Evolutionary conservation across 2,797 vertebrate genomes (phyloP).

Genomic region (Alosa sapidissima): DNA sequence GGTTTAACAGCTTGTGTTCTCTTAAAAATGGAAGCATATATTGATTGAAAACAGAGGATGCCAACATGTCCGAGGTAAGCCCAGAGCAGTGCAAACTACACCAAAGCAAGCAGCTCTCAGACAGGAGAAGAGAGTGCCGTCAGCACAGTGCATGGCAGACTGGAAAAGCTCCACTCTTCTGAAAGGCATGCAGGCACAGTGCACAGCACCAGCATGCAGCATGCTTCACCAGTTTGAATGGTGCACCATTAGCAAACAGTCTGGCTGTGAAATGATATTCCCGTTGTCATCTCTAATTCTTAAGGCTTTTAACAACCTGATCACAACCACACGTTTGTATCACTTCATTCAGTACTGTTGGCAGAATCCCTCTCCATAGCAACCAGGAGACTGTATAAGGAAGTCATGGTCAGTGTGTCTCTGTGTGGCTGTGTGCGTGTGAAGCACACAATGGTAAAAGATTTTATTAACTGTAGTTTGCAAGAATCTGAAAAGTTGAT

Average conservation of each 20-base stretch:
- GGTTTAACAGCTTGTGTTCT: not conserved
- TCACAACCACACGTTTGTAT: conserved; percentile 50
- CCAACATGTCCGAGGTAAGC: not conserved
- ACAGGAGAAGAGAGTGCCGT: not conserved
- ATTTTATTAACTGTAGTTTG: not conserved
- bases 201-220: not conserved
- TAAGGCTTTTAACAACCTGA: not conserved
- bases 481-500: not conserved
- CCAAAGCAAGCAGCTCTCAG: not conserved
- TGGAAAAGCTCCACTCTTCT: not conserved
- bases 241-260: not conserved
- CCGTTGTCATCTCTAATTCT: conserved; percentile 5
- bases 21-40: conserved; percentile 20
- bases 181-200: not conserved
- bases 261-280: not conserved
- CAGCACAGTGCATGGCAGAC: not conserved
- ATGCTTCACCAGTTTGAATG: not conserved
- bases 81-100: not conserved
- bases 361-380: conserved; percentile 53
- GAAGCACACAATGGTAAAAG: not conserved
- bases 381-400: conserved; percentile 42
- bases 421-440: not conserved
- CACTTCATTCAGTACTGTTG: conserved; percentile 38
- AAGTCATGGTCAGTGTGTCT: not conserved
- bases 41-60: conserved; percentile 35